These are phyloP conservation scores for Acanthoscelides obtectus DNA, from an alignment of 2,888 invertebrate genomes.

Conservation along the genomic window DNA sequence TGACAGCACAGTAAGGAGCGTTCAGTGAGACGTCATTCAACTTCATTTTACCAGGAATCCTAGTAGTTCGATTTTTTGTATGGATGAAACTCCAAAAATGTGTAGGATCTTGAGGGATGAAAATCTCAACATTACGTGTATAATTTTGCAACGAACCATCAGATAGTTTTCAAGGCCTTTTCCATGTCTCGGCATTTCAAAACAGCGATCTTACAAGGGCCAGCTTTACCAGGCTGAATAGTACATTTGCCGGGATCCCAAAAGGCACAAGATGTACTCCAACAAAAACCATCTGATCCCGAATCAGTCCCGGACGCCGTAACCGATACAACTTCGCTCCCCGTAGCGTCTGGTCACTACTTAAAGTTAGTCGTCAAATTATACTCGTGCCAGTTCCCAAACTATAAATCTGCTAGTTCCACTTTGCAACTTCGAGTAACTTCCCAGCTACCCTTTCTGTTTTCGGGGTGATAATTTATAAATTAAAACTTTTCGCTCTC, in stretches of 20 bases:
- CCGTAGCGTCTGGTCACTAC: background rate
- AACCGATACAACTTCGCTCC: background rate
- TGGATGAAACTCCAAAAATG: too few species aligned
- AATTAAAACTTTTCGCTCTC: background rate
- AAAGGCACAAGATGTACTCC: background rate
- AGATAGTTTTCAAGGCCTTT: too few species aligned
- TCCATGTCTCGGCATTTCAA: too few species aligned
- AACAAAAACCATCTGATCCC: background rate
- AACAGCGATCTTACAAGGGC: too few species aligned
- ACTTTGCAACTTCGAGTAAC: background rate
- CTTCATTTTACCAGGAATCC: too few species aligned
- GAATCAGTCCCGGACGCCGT: background rate
- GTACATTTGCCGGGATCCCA: background rate
- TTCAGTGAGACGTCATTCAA: too few species aligned
- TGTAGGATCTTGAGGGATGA: too few species aligned
- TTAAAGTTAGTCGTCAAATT: background rate
- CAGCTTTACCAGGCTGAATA: too few species aligned
- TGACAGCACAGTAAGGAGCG: too few species aligned
- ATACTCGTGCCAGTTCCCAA: background rate
- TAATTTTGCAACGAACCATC: too few species aligned
- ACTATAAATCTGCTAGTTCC: background rate
- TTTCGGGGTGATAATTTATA: background rate
- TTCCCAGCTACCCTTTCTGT: background rate
- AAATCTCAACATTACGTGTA: too few species aligned
- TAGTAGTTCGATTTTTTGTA: too few species aligned